A percentile compares a stretch with the other conserved stretches of the same genome.
Evolutionary conservation across 2,888 invertebrate species (phyloP).

Genomic region (Melanophora roralis): DNA sequence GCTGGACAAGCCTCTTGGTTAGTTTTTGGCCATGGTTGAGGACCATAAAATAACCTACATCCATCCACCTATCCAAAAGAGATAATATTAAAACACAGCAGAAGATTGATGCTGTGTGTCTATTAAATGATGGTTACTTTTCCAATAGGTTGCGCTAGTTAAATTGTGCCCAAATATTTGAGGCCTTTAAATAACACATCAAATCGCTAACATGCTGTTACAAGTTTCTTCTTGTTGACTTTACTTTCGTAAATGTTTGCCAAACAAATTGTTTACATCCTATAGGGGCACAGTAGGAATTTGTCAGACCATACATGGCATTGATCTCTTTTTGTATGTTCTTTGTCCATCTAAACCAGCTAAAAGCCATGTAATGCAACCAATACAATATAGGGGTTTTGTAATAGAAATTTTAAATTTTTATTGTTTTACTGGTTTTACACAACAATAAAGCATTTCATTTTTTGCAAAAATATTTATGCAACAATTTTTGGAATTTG

Average conservation of each 20-base stretch:
- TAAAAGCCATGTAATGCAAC: conserved; percentile 31
- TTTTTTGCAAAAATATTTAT: conserved; percentile 11
- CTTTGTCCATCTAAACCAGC: neutral
- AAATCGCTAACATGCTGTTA: conserved; percentile 27
- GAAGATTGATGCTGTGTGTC: conserved; percentile 8
- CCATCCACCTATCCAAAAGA: neutral
- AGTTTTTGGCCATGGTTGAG: conserved; percentile 7
- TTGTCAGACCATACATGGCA: neutral
- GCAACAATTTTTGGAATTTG: neutral
- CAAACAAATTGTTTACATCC: conserved; percentile 30
- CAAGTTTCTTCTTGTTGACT: conserved; percentile 1
- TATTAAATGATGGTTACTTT: conserved; percentile 51
- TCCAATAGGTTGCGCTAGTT: conserved; percentile 43
- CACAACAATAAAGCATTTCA: conserved; percentile 14
- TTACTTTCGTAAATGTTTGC: neutral
- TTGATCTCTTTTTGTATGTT: neutral
- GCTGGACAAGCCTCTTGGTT: neutral
- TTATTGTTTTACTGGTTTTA: neutral
- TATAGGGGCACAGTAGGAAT: conserved; percentile 40
- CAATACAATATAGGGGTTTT: neutral
- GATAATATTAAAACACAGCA: conserved; percentile 2
- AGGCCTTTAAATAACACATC: conserved; percentile 61
- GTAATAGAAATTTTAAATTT: neutral
- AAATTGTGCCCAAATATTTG: conserved; percentile 44
- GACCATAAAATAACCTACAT: conserved; percentile 37